phyloP scores from a whole-genome alignment of 2,888 invertebrate genomes.

The Alsophila aescularia region DNA sequence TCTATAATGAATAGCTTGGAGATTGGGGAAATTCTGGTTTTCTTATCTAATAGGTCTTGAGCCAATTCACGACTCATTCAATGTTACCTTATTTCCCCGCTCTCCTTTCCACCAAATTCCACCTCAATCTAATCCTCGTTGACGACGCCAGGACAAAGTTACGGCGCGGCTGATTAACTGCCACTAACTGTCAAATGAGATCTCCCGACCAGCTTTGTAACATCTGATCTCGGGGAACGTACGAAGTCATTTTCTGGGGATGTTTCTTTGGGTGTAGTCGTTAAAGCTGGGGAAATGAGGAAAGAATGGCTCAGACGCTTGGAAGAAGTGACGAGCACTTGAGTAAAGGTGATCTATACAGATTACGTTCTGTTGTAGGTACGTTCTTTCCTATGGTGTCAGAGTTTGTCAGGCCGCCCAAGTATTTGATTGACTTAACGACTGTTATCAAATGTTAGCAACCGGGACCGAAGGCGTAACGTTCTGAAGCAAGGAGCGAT shows the following conservation, averaged over 20 bases:
- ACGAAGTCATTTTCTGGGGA: constrained; percentile 8
- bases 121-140: constrained; percentile 37
- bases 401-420: too few species aligned
- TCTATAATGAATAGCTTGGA: too few species aligned
- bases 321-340: neutral
- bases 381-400: too few species aligned
- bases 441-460: too few species aligned
- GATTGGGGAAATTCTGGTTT: too few species aligned
- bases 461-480: too few species aligned
- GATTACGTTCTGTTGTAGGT: too few species aligned
- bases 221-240: constrained; percentile 27
- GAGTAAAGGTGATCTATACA: too few species aligned
- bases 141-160: constrained; percentile 36
- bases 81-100: neutral
- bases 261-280: constrained; percentile 15
- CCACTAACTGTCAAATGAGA: constrained; percentile 43
- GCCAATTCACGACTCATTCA: too few species aligned
- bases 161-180: constrained; percentile 39
- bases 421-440: too few species aligned
- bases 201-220: constrained; percentile 26
- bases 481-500: too few species aligned
- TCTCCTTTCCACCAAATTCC: constrained; percentile 1
- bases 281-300: neutral
- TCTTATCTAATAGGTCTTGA: too few species aligned
- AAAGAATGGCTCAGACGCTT: neutral